Conservation (phyloP, 92 coral and sea anemone species). For the Zoanthus sociatus region DNA sequence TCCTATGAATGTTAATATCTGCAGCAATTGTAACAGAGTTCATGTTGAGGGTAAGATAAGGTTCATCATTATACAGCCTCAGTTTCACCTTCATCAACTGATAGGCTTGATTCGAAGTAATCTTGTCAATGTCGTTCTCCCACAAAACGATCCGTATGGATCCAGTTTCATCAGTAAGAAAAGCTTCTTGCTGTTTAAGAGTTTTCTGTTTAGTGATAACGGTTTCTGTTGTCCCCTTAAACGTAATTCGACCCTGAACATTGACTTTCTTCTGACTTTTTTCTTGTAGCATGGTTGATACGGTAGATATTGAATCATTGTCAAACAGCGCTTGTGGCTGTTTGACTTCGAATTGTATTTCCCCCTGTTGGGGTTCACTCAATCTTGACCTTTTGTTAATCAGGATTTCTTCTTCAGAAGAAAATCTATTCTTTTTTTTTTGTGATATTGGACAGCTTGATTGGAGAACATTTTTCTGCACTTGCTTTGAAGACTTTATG, state of each 20-base stretch:
- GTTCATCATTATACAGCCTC: constrained; percentile 45
- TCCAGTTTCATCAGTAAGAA: constrained; percentile 36
- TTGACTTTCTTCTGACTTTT: not conserved
- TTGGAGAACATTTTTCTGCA: constrained; percentile 65
- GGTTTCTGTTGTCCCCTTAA: constrained; percentile 50
- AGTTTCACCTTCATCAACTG: constrained; percentile 47
- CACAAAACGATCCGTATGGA: constrained; percentile 38
- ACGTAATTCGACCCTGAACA: constrained; percentile 47
- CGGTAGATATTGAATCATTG: not conserved
- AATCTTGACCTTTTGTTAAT: constrained; percentile 61
- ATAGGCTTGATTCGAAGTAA: constrained; percentile 42
- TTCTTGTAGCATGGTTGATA: not conserved
- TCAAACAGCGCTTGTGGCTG: constrained; percentile 16
- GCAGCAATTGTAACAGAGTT: constrained; percentile 1
- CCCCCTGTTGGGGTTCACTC: constrained; percentile 41
- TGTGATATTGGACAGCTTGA: constrained; percentile 62
- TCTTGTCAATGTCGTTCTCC: constrained; percentile 47
- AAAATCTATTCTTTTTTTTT: constrained; percentile 55
- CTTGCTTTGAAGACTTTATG: constrained; percentile 57
- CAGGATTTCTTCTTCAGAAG: constrained; percentile 65
- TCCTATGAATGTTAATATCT: not conserved
- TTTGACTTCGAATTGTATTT: constrained; percentile 47
- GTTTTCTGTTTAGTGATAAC: constrained; percentile 38
- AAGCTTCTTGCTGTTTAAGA: constrained; percentile 41
- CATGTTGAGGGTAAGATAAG: constrained; percentile 54